phyloP scores from a whole-genome alignment of 2,113 vertebrate species.

The Elephantulus edwardii region DNA sequence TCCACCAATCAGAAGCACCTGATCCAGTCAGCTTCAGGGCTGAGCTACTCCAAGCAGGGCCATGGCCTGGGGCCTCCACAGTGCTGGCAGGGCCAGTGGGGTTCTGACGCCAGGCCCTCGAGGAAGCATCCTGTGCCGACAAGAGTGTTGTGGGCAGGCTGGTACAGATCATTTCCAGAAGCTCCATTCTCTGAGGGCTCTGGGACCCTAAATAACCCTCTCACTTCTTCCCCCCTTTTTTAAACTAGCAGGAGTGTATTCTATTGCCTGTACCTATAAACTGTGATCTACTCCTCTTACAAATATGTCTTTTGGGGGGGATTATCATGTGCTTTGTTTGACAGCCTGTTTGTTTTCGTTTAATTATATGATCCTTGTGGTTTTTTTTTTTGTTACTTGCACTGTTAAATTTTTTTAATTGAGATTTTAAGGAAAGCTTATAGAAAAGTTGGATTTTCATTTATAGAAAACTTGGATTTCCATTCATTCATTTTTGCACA shows the following conservation, averaged over 20 bases:
- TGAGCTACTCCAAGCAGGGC: not conserved
- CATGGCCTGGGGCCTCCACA: not conserved
- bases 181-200: not conserved
- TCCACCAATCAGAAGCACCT: accelerated
- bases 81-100: not conserved
- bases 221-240: too few relatives aligned
- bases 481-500: too few relatives aligned
- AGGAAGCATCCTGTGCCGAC: not conserved
- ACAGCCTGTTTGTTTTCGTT: too few relatives aligned
- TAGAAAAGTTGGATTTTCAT: too few relatives aligned
- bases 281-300: conserved; percentile 11
- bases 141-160: not conserved
- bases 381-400: too few relatives aligned
- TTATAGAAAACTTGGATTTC: too few relatives aligned
- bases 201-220: not conserved
- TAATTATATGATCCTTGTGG: too few relatives aligned
- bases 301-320: too few relatives aligned
- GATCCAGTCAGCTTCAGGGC: not conserved
- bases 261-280: not conserved
- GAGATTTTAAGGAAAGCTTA: too few relatives aligned
- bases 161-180: not conserved
- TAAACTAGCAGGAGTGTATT: not conserved
- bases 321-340: too few relatives aligned
- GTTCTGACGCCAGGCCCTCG: not conserved
- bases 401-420: too few relatives aligned